These are phyloP conservation scores for Branchellion lobata DNA, from an alignment of 2,888 invertebrate species.

Conservation along the genomic window DNA sequence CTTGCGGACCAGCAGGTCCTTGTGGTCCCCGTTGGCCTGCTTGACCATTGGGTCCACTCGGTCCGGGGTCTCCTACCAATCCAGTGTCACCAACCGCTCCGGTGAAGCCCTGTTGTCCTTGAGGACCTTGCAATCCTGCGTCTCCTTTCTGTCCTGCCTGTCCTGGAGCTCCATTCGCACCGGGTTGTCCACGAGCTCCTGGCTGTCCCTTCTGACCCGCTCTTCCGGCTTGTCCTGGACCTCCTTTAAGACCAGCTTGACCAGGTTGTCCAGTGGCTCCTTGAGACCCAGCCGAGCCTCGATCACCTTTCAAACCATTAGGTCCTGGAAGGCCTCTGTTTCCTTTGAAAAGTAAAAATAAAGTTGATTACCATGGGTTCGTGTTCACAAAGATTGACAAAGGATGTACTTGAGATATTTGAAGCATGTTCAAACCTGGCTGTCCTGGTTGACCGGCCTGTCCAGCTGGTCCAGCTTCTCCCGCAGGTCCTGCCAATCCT, in stretches of 20 bases:
- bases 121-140: conserved; percentile 43
- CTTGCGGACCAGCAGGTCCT: conserved; percentile 11
- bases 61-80: conserved; percentile 15
- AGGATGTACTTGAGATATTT: too few species aligned
- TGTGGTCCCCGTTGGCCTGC: conserved; percentile 35
- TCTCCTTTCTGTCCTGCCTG: conserved; percentile 35
- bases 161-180: conserved; percentile 5
- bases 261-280: conserved; percentile 44
- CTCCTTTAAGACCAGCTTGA: conserved; percentile 44
- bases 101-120: conserved; percentile 23
- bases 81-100: conserved; percentile 51
- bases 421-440: too few species aligned
- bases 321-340: conserved; percentile 34
- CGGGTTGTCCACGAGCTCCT: conserved; percentile 30
- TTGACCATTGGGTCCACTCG: conserved; percentile 3
- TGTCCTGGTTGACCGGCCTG: neutral
- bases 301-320: conserved; percentile 14
- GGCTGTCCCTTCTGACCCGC: conserved; percentile 42
- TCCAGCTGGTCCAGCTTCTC: neutral
- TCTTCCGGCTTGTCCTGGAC: conserved; percentile 46
- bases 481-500: neutral
- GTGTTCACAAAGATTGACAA: too few species aligned
- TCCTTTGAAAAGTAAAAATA: conserved; percentile 14
- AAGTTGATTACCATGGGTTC: too few species aligned
- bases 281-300: conserved; percentile 35